A percentile compares a stretch with the other conserved stretches of the same genome.
Conservation (phyloP, 2,113 vertebrate genomes). For the Perca fluviatilis region DNA sequence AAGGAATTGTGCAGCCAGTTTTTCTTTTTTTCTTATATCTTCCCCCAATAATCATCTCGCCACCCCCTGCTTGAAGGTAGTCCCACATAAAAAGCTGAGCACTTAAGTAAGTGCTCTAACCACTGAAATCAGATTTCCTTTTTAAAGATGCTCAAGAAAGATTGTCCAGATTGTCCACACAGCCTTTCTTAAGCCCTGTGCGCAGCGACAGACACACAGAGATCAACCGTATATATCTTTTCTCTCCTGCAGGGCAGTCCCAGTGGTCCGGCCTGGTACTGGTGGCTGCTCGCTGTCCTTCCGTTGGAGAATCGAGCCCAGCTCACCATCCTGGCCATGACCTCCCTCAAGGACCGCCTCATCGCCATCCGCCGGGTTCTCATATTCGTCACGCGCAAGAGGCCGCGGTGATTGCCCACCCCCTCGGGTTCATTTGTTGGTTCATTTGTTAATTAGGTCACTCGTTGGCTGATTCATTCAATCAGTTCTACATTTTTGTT, state of each 20-base stretch:
- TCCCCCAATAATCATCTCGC: no score
- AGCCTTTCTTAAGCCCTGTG: no score
- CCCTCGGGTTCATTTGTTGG: neutral
- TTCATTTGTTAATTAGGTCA: neutral
- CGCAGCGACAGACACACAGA: neutral
- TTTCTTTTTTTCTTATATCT: no score
- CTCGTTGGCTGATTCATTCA: neutral
- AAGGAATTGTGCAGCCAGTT: no score
- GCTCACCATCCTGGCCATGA: slow-evolving; percentile 92
- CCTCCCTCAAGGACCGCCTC: slow-evolving; percentile 91
- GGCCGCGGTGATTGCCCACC: slow-evolving; percentile 84
- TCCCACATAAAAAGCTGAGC: no score
- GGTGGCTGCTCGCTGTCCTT: slow-evolving; percentile 93
- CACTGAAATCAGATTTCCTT: no score
- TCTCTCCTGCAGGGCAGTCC: slow-evolving; percentile 83
- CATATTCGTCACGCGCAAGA: slow-evolving; percentile 91
- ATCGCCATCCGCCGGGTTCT: slow-evolving; percentile 89
- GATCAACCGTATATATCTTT: neutral
- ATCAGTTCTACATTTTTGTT: neutral
- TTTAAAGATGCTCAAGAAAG: no score
- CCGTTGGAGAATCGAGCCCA: slow-evolving; percentile 92
- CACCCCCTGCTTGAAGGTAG: no score
- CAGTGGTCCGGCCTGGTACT: slow-evolving; percentile 93
- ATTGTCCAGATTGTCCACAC: no score
- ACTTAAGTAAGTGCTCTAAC: no score